Percentiles rank a stretch among this genome's conserved stretches.
Conservation (phyloP, 1,140 invertebrate genomes). For the Tenebrio molitor region DNA sequence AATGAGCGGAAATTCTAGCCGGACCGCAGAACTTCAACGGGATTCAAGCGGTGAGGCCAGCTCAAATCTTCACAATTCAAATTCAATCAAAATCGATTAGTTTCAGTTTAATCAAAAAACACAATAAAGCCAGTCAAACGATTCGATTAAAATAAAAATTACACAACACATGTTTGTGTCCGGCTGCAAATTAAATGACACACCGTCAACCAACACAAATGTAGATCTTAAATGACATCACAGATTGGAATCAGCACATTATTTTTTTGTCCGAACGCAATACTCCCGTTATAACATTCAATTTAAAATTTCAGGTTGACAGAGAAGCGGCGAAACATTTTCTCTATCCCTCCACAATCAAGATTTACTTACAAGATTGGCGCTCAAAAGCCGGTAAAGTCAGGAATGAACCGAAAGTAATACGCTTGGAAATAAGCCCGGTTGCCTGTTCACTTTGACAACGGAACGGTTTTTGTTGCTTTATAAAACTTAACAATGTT, state of each 20-base stretch:
- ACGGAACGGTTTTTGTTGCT: neutral
- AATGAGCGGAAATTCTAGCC: too few relatives aligned
- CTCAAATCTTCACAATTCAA: too few relatives aligned
- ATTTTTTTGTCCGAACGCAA: neutral
- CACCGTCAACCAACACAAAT: too few relatives aligned
- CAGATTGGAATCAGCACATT: too few relatives aligned
- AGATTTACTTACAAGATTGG: slow-evolving; percentile 1
- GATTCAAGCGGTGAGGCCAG: too few relatives aligned
- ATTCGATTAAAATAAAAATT: too few relatives aligned
- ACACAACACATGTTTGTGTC: too few relatives aligned
- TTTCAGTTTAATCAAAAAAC: neutral
- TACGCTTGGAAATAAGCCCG: neutral
- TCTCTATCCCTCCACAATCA: neutral
- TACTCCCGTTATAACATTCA: neutral
- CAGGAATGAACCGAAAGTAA: slow-evolving; percentile 2
- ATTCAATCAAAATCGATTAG: neutral
- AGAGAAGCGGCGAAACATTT: neutral
- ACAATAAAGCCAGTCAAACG: too few relatives aligned
- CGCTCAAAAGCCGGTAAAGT: slow-evolving; percentile 3
- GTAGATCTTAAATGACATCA: too few relatives aligned
- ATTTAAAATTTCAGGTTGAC: neutral
- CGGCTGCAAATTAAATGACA: too few relatives aligned
- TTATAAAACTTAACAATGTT: neutral
- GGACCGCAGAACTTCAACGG: too few relatives aligned
- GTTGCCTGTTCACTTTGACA: neutral